Evolutionary conservation across 2,797 vertebrate species (phyloP).

Genomic region (Zenarchopterus dispar): DNA sequence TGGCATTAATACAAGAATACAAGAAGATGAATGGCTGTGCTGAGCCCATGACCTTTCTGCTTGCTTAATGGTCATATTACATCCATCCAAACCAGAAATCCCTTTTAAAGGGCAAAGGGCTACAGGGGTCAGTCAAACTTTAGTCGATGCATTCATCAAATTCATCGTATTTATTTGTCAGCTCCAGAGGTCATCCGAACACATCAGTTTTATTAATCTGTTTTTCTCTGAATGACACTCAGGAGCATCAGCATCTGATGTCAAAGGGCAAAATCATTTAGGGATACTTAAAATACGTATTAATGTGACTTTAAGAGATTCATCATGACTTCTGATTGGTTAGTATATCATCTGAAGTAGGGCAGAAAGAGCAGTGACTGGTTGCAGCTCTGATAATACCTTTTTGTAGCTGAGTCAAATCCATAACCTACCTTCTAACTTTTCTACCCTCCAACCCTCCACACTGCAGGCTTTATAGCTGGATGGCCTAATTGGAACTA

Average conservation of each 20-base stretch:
- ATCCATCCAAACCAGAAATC: slow-evolving; percentile 47
- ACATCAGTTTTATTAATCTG: slow-evolving; percentile 15
- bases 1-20: slow-evolving; percentile 35
- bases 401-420: slow-evolving; percentile 41
- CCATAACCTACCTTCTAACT: slow-evolving; percentile 52
- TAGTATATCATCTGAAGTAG: neutral
- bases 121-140: slow-evolving; percentile 50
- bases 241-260: too few species aligned
- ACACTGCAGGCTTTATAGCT: slow-evolving; percentile 57
- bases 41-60: slow-evolving; percentile 43
- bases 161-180: slow-evolving; percentile 29
- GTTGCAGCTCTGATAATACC: slow-evolving; percentile 53
- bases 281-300: neutral
- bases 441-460: slow-evolving; percentile 47
- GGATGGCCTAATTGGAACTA: slow-evolving; percentile 76
- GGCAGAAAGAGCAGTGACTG: slow-evolving; percentile 31
- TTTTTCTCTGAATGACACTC: neutral
- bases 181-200: slow-evolving; percentile 11
- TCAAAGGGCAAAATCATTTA: neutral
- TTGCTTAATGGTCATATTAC: slow-evolving; percentile 33
- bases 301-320: too few species aligned
- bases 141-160: slow-evolving; percentile 50
- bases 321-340: too few species aligned
- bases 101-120: slow-evolving; percentile 58
- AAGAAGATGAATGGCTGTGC: slow-evolving; percentile 34